phyloP scores from a whole-genome alignment of 2,113 vertebrate species.

The Leuciscus idus region DNA sequence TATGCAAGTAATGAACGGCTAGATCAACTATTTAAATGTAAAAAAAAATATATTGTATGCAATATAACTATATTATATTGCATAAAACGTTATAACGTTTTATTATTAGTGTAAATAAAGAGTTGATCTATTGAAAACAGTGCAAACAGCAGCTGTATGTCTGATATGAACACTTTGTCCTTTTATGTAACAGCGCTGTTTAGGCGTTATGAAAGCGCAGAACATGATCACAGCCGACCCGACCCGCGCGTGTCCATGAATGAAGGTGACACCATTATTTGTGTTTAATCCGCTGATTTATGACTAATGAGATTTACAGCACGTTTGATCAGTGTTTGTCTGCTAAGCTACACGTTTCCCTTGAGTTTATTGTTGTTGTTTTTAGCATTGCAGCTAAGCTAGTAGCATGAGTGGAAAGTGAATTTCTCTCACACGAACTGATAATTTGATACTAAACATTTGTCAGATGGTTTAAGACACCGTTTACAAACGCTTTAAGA shows the following conservation, averaged over 20 bases:
- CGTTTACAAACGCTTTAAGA: not conserved
- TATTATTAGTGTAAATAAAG: not conserved
- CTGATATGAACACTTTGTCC: not conserved
- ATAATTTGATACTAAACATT: not conserved
- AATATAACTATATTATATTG: not conserved
- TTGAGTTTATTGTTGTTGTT: conserved; percentile 12
- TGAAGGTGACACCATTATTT: conserved; percentile 18
- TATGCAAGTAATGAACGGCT: too few species aligned
- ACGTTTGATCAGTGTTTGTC: not conserved
- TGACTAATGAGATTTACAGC: not conserved
- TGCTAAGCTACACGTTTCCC: not conserved
- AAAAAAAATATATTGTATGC: too few species aligned
- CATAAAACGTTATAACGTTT: too few species aligned
- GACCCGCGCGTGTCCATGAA: not conserved
- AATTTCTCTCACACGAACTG: not conserved
- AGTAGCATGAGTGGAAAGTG: not conserved
- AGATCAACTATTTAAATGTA: too few species aligned
- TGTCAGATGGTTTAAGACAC: not conserved
- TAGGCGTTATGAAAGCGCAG: conserved; percentile 19
- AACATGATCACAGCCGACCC: not conserved
- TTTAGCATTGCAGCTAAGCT: conserved; percentile 41
- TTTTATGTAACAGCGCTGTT: conserved; percentile 23
- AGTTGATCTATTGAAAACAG: not conserved
- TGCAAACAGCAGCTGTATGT: not conserved
- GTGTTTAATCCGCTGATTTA: not conserved